Base-by-base conservation (phyloP, 2,888 invertebrate species). In the Empis livida region DNA sequence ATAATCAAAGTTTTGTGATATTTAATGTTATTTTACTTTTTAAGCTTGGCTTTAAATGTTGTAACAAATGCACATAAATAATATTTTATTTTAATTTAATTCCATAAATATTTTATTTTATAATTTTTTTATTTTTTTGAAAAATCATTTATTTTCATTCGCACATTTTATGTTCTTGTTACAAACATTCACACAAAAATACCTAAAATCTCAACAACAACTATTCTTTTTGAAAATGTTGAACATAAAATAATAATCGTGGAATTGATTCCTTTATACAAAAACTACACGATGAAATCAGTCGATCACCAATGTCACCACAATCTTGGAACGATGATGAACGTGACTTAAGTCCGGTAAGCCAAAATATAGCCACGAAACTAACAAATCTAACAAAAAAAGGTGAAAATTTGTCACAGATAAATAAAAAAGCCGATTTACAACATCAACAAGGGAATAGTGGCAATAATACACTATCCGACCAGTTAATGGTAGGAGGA, bases 261-360 rank as follows among this genome's bases (percentile, higher is more conserved):
- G 20, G 6, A 20, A 20, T 20, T 20, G 6, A 20, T 6, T 5
- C 20, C 3, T 27, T 8, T 20, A 5, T 5, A 20, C 20, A 20
- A 20, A 20, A 32, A 32, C n/a, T 32, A 32, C 13, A 32, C 13
- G 9, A 6, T 17, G 63, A 64, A 43, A 23, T 47, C 49, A 69
- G 69, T 59, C 66, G 69, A 42, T 65, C 68, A 47, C 67, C 68
- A 51, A 62, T 64, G 44, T 67, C 68, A 39, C 67, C 67, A 30
- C 61, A 65, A 49, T 66, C 66, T 4, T 70, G 70, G 68, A 67
- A 66, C 51, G 68, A 68, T 51, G 70, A 70, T 47, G 68, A 69
- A 48, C 66, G 61, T 31, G 63, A 61, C 10, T 53, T 64, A 44
- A 68, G 62, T 55, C 64, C 64, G 57, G 67, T 67, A 54, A 63